A percentile compares a stretch with the other conserved stretches of the same genome.
Conservation (phyloP, 2,888 invertebrate species). For the Eupithecia exiguata region DNA sequence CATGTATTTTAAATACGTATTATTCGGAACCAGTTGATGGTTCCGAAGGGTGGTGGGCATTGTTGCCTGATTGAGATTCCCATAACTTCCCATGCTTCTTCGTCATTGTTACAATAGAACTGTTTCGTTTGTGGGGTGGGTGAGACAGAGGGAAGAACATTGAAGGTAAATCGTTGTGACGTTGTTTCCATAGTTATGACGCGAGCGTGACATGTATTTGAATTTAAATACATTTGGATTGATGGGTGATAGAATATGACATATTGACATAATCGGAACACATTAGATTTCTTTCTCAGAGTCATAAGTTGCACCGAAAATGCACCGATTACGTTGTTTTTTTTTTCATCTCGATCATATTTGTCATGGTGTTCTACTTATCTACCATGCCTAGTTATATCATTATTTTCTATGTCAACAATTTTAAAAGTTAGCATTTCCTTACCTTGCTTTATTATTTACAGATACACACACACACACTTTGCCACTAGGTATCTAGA, state of each 20-base stretch:
- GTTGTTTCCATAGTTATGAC: slow-evolving; percentile 74
- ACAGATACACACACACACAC: not conserved
- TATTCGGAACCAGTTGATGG: slow-evolving; percentile 80
- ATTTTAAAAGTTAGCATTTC: not conserved
- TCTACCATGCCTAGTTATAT: not conserved
- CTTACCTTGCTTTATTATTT: not conserved
- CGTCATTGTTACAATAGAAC: slow-evolving; percentile 55
- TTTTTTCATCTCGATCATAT: not conserved
- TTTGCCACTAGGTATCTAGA: not conserved
- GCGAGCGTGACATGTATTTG: slow-evolving; percentile 68
- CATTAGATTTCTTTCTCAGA: not conserved
- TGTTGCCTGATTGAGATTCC: slow-evolving; percentile 75
- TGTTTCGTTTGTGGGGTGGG: slow-evolving; percentile 62
- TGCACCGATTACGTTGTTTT: not conserved
- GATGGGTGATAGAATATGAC: slow-evolving; percentile 44
- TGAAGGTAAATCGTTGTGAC: slow-evolving; percentile 74
- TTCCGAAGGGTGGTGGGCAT: slow-evolving; percentile 56
- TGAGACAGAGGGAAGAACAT: slow-evolving; percentile 57
- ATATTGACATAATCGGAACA: slow-evolving; percentile 35
- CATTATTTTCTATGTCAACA: not conserved
- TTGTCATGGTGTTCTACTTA: not conserved
- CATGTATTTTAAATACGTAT: slow-evolving; percentile 83
- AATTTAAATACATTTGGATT: slow-evolving; percentile 63
- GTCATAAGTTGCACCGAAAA: not conserved
- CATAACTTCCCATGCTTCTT: slow-evolving; percentile 62